These are phyloP conservation scores for Theonella swinhoei DNA, from an alignment of 37 sponge, comb jelly and placozoan species.

Conservation along the genomic window DNA sequence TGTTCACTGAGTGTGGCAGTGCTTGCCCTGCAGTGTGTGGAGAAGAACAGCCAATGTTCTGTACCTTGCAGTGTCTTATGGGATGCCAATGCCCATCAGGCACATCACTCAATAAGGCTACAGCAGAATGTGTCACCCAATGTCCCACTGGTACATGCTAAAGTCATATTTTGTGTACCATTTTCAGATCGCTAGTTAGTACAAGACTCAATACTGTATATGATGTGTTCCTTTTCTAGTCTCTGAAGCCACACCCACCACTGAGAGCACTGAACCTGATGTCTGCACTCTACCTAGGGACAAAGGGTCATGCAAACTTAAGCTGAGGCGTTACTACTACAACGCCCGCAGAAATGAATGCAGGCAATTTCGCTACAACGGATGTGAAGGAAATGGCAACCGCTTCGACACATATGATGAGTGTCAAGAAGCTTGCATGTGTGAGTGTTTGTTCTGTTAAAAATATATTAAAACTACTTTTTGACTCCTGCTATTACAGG, in stretches of 20 bases:
- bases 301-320: constrained; percentile 40
- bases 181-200: background rate
- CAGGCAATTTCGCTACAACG: constrained; percentile 43
- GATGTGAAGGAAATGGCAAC: constrained; percentile 56
- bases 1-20: background rate
- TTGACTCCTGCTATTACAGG: no score
- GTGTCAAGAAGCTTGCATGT: constrained; percentile 26
- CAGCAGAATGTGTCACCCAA: background rate
- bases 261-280: background rate
- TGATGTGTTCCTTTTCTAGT: no score
- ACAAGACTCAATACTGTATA: background rate
- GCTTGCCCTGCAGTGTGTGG: background rate
- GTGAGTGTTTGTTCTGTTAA: background rate
- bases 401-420: constrained; percentile 17
- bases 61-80: background rate
- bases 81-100: constrained; percentile 19
- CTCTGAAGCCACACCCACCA: background rate
- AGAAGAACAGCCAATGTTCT: background rate
- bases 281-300: constrained; percentile 26
- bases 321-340: constrained; percentile 22
- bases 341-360: constrained; percentile 23
- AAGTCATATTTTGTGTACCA: no score
- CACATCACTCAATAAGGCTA: background rate
- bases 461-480: no score
- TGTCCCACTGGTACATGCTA: background rate